Conservation (phyloP, 2,113 vertebrate genomes). For the Athene noctua region DNA sequence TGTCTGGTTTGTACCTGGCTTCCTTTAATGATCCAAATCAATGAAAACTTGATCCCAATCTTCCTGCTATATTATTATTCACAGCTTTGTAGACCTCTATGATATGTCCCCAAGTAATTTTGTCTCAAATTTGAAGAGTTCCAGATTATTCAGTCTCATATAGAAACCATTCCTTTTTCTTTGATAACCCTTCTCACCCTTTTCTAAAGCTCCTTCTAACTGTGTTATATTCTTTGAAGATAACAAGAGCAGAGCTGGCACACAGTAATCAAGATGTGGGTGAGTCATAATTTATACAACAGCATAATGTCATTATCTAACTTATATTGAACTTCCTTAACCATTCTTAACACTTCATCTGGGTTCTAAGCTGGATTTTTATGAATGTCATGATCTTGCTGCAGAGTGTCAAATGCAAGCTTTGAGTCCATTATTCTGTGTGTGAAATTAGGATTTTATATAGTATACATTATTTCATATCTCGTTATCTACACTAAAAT, state of each 20-base stretch:
- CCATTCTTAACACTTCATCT: background rate
- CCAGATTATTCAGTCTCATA: background rate
- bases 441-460: background rate
- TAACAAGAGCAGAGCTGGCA: background rate
- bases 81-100: background rate
- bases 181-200: background rate
- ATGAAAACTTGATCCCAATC: background rate
- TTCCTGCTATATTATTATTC: background rate
- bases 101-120: background rate
- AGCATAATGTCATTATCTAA: background rate
- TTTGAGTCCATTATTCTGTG: background rate
- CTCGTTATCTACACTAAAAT: background rate
- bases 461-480: background rate
- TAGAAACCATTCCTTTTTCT: background rate
- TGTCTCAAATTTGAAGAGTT: background rate
- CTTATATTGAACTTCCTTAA: background rate
- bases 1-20: background rate
- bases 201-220: background rate
- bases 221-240: background rate
- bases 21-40: background rate
- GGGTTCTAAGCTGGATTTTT: background rate
- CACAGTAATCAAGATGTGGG: background rate
- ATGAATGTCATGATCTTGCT: background rate
- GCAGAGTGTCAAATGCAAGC: background rate
- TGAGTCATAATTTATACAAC: background rate